Base-by-base conservation (phyloP, 35 echinoderm and acorn worm genomes). In the Chiridota heheva region DNA sequence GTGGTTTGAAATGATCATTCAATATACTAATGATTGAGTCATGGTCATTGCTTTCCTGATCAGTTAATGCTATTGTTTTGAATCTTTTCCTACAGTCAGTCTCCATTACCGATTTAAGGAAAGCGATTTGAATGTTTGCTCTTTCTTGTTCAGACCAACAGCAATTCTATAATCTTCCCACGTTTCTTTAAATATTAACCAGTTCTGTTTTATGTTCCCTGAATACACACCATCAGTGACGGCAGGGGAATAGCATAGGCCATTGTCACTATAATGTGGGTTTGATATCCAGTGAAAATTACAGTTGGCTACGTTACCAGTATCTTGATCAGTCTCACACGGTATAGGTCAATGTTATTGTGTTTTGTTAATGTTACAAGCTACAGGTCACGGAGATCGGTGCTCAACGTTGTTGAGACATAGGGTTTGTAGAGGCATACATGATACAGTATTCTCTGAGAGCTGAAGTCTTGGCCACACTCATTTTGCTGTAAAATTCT, bases 161-260 rank as follows among this genome's bases (percentile, higher is more conserved):
- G 78, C 78, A 30, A 67, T 82, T 45, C 41, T 18, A 36, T 82
- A 82, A 29, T 82, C 78, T 82, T 2, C 7, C 59, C 59, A 82
- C 18, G 78, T 42, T 42, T 82, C 78, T 63, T 68, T 59, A 45
- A 82, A 82, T 30, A 62, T 32, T 46, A 67, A n/a, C 77, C 77
- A 81, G 58, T 60, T 60, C 34, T 49, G 40, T 42, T 65, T 42
- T 18, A 59, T 29, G 46, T 82, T 82, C 7, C 78, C 63, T 28
- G 59, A 63, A n/a, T n/a, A 22, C 65, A 69, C 65, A 69, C 65
- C 65, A 38, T 69, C 32, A 4, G 24, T 36, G 65, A 69, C 32
- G 65, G 36, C 33, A 38, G 7, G 32, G 32, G 65, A 69, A 69
- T 30, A 33, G 65, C 65, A 69, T 69, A 38, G 32, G 38, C 65